Conservation (phyloP, 64 coral and sea anemone species). For the Pocillopora damicornis region DNA sequence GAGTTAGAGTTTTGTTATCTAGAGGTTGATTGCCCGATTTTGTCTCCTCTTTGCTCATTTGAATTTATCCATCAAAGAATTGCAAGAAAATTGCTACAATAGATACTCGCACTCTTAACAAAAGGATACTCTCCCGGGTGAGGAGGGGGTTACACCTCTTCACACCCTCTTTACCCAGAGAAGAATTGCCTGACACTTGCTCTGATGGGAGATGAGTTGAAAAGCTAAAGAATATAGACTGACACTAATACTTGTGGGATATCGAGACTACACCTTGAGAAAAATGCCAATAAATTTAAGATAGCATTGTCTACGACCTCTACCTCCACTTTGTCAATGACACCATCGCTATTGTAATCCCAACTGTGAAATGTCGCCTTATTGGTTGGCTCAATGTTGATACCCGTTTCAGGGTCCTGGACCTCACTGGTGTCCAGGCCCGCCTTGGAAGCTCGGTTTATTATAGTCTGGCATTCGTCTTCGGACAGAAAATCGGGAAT, state of each 20-base stretch:
- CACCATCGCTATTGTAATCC: conserved; percentile 77
- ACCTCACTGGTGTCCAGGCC: conserved; percentile 81
- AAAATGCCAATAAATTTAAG: too few relatives aligned
- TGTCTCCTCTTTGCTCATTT: too few relatives aligned
- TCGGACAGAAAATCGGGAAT: conserved; percentile 70
- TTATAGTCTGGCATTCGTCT: conserved; percentile 52
- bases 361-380: conserved; percentile 67
- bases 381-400: conserved; percentile 84
- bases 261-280: too few relatives aligned
- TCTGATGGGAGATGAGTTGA: too few relatives aligned
- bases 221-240: too few relatives aligned
- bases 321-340: conserved; percentile 72
- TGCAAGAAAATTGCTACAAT: neutral
- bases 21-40: too few relatives aligned
- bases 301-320: neutral
- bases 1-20: too few relatives aligned
- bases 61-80: too few relatives aligned
- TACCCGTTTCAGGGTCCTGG: conserved; percentile 63
- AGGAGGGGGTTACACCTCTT: too few relatives aligned
- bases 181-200: too few relatives aligned
- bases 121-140: neutral
- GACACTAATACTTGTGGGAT: too few relatives aligned
- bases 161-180: too few relatives aligned
- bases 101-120: neutral
- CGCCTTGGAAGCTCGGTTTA: conserved; percentile 33